phyloP scores from a whole-genome alignment of 1,140 invertebrate species.

The Lepidurus apus region DNA sequence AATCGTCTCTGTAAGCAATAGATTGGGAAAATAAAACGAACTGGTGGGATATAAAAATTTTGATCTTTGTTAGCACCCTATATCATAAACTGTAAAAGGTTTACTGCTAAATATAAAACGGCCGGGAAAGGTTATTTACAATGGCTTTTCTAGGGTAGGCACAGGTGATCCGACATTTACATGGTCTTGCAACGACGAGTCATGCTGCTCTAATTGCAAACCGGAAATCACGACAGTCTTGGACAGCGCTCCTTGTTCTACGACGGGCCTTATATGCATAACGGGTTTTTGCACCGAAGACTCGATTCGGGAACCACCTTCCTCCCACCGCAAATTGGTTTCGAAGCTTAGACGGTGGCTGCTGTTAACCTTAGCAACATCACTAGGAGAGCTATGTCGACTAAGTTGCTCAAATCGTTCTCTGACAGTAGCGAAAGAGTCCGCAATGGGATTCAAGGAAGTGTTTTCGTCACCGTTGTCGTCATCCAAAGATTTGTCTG shows the following conservation, averaged over 20 bases:
- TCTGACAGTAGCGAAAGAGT: constrained; percentile 30
- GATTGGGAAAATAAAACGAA: background rate
- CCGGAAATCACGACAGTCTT: constrained; percentile 33
- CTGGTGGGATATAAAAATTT: constrained; percentile 18
- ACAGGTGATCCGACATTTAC: constrained; percentile 27
- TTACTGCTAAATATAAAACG: background rate
- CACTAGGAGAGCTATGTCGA: background rate
- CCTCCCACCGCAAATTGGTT: constrained; percentile 25
- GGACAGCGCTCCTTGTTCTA: constrained; percentile 32
- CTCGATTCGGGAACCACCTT: background rate
- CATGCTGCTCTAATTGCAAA: constrained; percentile 27
- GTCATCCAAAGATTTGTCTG: background rate
- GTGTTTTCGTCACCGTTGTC: background rate
- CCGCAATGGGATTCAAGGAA: constrained; percentile 30
- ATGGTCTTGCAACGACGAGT: background rate
- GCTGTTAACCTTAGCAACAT: constrained; percentile 8
- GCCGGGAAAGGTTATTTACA: background rate
- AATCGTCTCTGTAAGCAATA: background rate
- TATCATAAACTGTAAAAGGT: background rate
- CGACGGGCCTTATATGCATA: constrained; percentile 28
- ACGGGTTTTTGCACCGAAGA: constrained; percentile 15
- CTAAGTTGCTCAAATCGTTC: constrained; percentile 32
- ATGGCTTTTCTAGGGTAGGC: constrained; percentile 24
- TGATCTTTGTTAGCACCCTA: constrained; percentile 19
- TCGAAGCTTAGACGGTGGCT: background rate